phyloP scores from a whole-genome alignment of 1,140 invertebrate species.

The Drosophila takahashii region DNA sequence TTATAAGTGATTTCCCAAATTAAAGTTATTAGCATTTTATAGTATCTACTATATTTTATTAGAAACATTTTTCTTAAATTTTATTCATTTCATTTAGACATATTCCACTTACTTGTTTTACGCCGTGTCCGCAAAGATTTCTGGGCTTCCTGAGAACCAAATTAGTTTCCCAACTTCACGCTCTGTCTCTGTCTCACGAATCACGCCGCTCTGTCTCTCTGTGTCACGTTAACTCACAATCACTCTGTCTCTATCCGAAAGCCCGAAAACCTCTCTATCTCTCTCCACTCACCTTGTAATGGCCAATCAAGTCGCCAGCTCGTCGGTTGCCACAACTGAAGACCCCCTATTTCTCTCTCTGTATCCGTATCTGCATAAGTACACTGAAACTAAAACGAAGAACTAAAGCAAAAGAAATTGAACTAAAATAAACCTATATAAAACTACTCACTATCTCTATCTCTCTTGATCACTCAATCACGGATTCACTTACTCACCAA shows the following conservation, averaged over 20 bases:
- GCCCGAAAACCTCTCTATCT: constrained; percentile 17
- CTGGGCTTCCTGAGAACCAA: constrained; percentile 7
- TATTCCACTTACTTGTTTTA: neutral
- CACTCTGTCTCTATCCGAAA: constrained; percentile 33
- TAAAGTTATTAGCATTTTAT: no score
- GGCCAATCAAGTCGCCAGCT: constrained; percentile 23
- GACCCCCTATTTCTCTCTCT: constrained; percentile 24
- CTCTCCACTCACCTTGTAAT: constrained; percentile 38
- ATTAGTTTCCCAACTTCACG: constrained; percentile 27
- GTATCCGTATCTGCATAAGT: constrained; percentile 44
- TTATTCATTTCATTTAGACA: neutral
- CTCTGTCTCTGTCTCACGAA: constrained; percentile 25
- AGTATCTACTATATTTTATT: no score
- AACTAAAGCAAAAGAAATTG: constrained; percentile 44
- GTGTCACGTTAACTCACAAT: constrained; percentile 42
- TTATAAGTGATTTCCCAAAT: no score
- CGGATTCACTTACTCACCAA: constrained; percentile 44
- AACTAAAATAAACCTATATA: constrained; percentile 39
- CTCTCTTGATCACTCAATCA: constrained; percentile 46
- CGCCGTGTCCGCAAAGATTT: constrained; percentile 7
- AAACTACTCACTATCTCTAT: constrained; percentile 47
- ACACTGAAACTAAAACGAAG: constrained; percentile 42
- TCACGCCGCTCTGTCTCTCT: constrained; percentile 19
- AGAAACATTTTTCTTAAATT: neutral
- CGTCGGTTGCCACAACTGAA: constrained; percentile 42